Conservation (phyloP, 2,113 vertebrate genomes). For the Grallaria varia region DNA sequence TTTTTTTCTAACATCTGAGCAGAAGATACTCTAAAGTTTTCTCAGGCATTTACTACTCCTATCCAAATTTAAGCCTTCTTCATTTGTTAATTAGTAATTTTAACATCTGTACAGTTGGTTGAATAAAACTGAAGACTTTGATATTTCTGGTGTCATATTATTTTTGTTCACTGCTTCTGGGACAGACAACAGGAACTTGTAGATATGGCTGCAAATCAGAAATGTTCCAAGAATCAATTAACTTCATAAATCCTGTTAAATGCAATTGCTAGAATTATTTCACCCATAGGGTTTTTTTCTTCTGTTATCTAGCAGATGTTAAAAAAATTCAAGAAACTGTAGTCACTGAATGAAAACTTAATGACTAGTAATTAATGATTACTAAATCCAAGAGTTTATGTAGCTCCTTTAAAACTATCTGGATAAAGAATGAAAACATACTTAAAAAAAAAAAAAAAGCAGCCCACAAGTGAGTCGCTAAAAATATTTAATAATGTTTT, state of each 20-base stretch:
- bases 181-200: not conserved
- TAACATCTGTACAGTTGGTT: not conserved
- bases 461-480: not conserved
- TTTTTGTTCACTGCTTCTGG: not conserved
- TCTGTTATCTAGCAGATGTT: not conserved
- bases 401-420: not conserved
- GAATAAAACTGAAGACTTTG: not conserved
- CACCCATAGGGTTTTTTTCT: not conserved
- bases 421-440: not conserved
- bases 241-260: not conserved
- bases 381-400: not conserved
- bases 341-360: not conserved
- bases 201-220: not conserved
- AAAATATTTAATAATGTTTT: not conserved
- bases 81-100: not conserved
- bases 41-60: not conserved
- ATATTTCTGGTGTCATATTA: not conserved
- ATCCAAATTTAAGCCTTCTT: not conserved
- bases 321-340: not conserved
- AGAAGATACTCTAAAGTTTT: not conserved
- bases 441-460: not conserved
- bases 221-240: not conserved
- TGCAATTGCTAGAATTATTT: not conserved
- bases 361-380: not conserved
- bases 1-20: not conserved